Evolutionary conservation across 2,113 vertebrate genomes (phyloP), one percentile per base, ranked within the genome.

Genomic region (Salvelinus alpinus): DNA sequence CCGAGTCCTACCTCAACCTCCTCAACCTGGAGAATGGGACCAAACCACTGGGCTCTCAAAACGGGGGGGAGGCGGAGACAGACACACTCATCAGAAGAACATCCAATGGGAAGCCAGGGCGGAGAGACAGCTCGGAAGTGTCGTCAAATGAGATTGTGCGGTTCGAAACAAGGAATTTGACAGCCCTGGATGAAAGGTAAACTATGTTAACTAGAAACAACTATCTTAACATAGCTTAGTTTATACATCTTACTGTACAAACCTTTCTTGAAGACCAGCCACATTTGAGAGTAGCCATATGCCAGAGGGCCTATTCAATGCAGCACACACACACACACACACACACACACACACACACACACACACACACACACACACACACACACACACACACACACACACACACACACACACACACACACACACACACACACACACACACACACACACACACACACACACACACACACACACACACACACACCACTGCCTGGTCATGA

Each of bases 1-100:
- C 90, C 0, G 91, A 93, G 85, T 95, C 94, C 74, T 96, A 95
- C 88, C 91, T 95, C 84, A 94, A 93, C 90, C 93, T 94, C 59
- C 9, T 94, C 71, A 92, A 91, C 89, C 86, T 93, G 87, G 92
- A 93, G 66, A 92, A 88, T 75, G 71, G 79, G 78, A 0, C 59
- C 64, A 81, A 85, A 2, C 76, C 79, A 6, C 74, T 6, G 0
- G 60, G 78, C 18, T 16, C 34, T 0, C 0, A 82, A 71, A 85
- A 82, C 1, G 71, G 76, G 13, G 75, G 82, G 54, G 65, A 77
- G 44, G 77, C 5, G 9, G 59, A 62, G 51, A 62, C 59, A 13
- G 59, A 22, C n/a, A 62, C 14, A 82, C 51, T 31, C 85, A 2
- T 90, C 72, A 77, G 84, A 76, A 74, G 72, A 47, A 68, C 69